A percentile compares a stretch with the other conserved stretches of the same genome.
Evolutionary conservation across 2,797 vertebrate genomes (phyloP).

Genomic region (Sebastes taczanowskii): DNA sequence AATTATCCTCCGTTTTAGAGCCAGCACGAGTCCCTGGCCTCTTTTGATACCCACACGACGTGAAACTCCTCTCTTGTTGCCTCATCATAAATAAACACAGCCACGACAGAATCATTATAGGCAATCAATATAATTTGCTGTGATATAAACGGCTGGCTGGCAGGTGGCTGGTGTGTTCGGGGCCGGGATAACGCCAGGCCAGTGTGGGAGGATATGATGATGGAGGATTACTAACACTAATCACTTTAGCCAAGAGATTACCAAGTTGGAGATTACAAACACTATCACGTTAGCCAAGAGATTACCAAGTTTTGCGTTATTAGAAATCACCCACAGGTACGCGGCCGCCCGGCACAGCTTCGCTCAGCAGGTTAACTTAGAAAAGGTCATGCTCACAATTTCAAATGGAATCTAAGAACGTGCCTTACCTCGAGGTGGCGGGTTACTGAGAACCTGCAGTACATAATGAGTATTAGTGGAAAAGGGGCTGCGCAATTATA

Average conservation of each 20-base stretch:
- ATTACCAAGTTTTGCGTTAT: constrained; percentile 60
- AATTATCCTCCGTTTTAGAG: constrained; percentile 2
- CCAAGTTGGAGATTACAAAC: constrained; percentile 47
- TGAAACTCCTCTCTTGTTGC: constrained; percentile 30
- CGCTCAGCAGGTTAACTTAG: constrained; percentile 30
- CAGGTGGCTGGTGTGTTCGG: constrained; percentile 23
- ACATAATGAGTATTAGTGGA: constrained; percentile 9
- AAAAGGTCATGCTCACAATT: constrained; percentile 54
- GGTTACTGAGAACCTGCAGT: constrained; percentile 7
- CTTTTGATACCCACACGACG: constrained; percentile 33
- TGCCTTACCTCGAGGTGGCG: constrained; percentile 9
- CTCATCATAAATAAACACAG: constrained; percentile 53
- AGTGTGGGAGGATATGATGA: constrained; percentile 48
- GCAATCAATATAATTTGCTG: constrained; percentile 62
- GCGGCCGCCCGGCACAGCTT: constrained; percentile 5
- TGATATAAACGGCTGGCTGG: constrained; percentile 36
- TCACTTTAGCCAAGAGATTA: constrained; percentile 62
- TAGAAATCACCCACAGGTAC: constrained; percentile 45
- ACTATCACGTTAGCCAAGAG: constrained; percentile 62
- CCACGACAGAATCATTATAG: constrained; percentile 61
- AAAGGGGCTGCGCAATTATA: constrained; percentile 2
- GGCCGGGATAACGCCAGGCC: constrained; percentile 35
- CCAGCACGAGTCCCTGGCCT: not conserved
- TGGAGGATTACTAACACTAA: constrained; percentile 63
- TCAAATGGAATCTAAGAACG: constrained; percentile 41